Base-by-base conservation (phyloP, 2,113 vertebrate species). In the Oryzias javanicus region DNA sequence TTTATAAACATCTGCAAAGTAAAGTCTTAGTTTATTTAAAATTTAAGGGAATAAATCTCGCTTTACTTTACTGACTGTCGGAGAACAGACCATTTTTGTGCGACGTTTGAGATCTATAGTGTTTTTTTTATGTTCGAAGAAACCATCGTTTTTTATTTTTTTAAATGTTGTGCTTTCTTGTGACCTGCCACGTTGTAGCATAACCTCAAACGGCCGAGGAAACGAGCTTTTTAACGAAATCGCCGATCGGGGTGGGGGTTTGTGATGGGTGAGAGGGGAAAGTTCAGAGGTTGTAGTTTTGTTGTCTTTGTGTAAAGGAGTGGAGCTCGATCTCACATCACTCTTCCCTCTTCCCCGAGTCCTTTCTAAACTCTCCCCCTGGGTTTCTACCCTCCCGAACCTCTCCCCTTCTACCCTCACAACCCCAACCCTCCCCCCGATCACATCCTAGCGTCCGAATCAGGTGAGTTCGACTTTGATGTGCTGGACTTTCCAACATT, bases 311-410 rank as follows among this genome's bases (percentile, higher is more conserved):
- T 92, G 84, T 75, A 82, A 89, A 86, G 84, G 89, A 92, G 89
- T 88, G 90, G 84, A 91, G 89, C 86, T 89, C 81, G 85, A 85
- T 90, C 89, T 89, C 90, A 82, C 86, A 89, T 88, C 88, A 87
- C 90, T 89, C 86, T 91, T 91, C 90, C 91, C 91, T 91, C 84
- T 90, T 91, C 90, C 91, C 91, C 90, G 89, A 91, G 80, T 91
- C 91, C 91, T 93, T 79, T 91, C 82, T 80, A 86, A 91, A 91
- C 90, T 92, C 90, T 91, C 85, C 90, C 90, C 89, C 86, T 35
- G 88, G 90, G 89, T 89, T 70, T 86, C 84, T 86, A 89, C 91
- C 91, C 91, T 90, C 91, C 91, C 91, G 76, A 91, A 91, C 91
- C 91, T 91, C 84, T 90, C 91, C 91, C 91, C 90, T 89, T 91